These are phyloP conservation scores for Parelbella ahira DNA, from an alignment of 2,888 invertebrate genomes.

Conservation along the genomic window DNA sequence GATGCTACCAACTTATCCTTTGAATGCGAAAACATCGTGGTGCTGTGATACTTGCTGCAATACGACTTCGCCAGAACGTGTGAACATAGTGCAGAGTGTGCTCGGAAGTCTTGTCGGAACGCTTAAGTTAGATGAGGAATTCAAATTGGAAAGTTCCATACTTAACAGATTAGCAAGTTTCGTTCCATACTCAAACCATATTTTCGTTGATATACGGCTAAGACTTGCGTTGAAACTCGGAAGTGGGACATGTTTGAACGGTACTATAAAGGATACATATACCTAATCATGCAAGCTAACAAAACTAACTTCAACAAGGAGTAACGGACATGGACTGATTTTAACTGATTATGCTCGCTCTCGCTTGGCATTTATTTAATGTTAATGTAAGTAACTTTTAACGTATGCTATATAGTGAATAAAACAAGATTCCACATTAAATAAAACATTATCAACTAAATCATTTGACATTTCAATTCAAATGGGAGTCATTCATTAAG, in stretches of 20 bases:
- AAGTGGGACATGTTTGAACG: constrained; percentile 49
- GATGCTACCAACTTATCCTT: constrained; percentile 74
- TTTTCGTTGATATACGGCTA: constrained; percentile 60
- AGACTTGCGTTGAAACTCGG: constrained; percentile 56
- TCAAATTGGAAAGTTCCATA: constrained; percentile 58
- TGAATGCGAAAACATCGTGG: constrained; percentile 74
- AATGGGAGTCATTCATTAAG: too few relatives aligned
- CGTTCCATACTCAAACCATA: constrained; percentile 58
- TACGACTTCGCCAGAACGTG: constrained; percentile 56
- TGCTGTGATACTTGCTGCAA: constrained; percentile 75
- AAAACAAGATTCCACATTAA: too few relatives aligned
- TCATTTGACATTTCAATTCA: too few relatives aligned
- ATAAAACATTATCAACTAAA: too few relatives aligned
- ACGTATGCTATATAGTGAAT: background rate
- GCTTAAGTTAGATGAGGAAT: constrained; percentile 64
- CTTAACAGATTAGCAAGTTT: constrained; percentile 55
- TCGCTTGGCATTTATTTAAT: background rate
- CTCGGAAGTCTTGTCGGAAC: constrained; percentile 79
- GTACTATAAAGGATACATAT: constrained; percentile 39
- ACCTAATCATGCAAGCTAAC: constrained; percentile 25
- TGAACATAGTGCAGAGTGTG: constrained; percentile 63
- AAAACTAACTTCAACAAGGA: constrained; percentile 25
- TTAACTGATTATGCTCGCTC: constrained; percentile 11
- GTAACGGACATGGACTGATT: constrained; percentile 4
- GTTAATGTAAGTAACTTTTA: background rate